These are phyloP conservation scores for Suncus etruscus DNA, from an alignment of 2,113 vertebrate species.

Conservation along the genomic window DNA sequence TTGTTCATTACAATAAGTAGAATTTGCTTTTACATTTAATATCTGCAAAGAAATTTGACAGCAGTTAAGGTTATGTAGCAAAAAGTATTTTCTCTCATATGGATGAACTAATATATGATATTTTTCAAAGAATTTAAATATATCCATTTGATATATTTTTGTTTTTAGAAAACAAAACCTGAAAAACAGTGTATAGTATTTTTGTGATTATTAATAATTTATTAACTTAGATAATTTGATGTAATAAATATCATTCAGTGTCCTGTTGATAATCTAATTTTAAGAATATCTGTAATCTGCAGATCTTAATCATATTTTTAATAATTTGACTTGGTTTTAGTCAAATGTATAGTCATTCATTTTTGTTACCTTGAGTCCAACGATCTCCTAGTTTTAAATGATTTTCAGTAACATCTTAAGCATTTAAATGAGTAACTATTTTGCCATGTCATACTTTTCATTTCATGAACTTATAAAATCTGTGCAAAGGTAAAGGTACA, in stretches of 20 bases:
- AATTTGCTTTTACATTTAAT: neutral
- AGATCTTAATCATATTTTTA: slow-evolving; percentile 5
- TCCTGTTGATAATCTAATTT: neutral
- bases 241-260: neutral
- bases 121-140: neutral
- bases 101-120: neutral
- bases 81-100: neutral
- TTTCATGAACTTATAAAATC: slow-evolving; percentile 15
- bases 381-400: no score
- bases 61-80: neutral
- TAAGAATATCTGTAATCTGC: slow-evolving; percentile 18
- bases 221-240: neutral
- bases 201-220: neutral
- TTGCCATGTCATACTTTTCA: neutral
- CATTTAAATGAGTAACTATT: neutral
- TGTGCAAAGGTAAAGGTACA: neutral
- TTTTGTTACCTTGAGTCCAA: no score
- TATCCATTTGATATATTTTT: slow-evolving; percentile 13
- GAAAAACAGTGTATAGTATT: neutral
- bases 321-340: neutral
- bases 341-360: no score
- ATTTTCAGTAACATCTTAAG: no score
- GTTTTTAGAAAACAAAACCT: neutral
- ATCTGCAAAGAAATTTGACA: neutral
- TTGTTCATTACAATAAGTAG: neutral